Conservation (phyloP, 2,797 vertebrate species). For the Antennarius maculatus region DNA sequence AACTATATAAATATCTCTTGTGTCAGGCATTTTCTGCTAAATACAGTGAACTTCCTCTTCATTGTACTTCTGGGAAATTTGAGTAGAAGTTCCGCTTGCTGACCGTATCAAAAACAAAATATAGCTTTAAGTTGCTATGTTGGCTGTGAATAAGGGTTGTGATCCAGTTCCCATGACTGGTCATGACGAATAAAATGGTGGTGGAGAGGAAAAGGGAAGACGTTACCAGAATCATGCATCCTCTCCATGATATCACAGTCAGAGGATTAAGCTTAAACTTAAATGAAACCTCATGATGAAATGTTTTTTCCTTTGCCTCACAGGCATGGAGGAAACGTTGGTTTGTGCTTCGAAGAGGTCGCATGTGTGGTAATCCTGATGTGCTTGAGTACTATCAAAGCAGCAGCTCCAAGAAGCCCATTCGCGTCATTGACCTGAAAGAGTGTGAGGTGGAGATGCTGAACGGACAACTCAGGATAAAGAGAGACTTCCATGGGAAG, state of each 20-base stretch:
- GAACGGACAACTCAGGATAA: constrained; percentile 85
- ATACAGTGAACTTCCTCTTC: constrained; percentile 81
- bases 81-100: constrained; percentile 72
- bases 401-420: constrained; percentile 91
- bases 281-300: not conserved
- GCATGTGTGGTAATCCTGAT: constrained; percentile 95
- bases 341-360: constrained; percentile 94
- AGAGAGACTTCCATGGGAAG: constrained; percentile 90
- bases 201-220: not conserved
- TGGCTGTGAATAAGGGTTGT: constrained; percentile 37
- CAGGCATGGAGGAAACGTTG: constrained; percentile 98
- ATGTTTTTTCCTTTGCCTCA: constrained; percentile 26
- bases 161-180: constrained; percentile 42
- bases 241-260: not conserved
- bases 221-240: not conserved
- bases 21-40: constrained; percentile 66
- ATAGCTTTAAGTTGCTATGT: constrained; percentile 43
- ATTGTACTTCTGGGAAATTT: constrained; percentile 78
- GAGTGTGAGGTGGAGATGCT: constrained; percentile 91
- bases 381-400: constrained; percentile 96
- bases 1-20: constrained; percentile 57
- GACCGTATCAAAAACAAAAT: constrained; percentile 66
- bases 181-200: constrained; percentile 32
- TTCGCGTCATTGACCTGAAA: constrained; percentile 93
- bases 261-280: not conserved